phyloP scores from a whole-genome alignment of 2,113 vertebrate species.

The Mesocricetus auratus region DNA sequence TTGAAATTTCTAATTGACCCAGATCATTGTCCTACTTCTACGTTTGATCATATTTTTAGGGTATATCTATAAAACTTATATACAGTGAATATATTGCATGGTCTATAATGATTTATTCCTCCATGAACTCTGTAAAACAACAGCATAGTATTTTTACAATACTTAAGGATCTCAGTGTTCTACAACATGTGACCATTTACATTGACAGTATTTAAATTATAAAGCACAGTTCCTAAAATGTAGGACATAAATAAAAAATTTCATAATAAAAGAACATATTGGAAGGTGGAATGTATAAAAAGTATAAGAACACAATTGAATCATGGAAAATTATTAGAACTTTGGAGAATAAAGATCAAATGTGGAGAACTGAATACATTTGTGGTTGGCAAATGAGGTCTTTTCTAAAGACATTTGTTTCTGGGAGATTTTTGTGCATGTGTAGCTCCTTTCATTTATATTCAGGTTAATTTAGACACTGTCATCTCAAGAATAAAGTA shows the following conservation, averaged over 20 bases:
- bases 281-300: background rate
- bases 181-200: background rate
- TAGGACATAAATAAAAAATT: background rate
- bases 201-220: background rate
- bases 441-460: background rate
- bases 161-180: background rate
- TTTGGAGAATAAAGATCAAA: background rate
- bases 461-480: background rate
- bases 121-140: background rate
- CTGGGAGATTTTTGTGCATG: background rate
- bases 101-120: background rate
- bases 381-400: background rate
- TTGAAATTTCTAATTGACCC: constrained; percentile 37
- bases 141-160: background rate
- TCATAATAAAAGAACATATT: background rate
- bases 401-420: background rate
- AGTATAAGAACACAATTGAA: background rate
- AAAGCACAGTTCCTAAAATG: background rate
- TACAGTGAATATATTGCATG: background rate
- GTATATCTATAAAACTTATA: background rate
- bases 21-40: constrained; percentile 25
- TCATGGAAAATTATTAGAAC: background rate
- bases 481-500: background rate
- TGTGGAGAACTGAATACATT: background rate
- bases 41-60: background rate